Base-by-base conservation (phyloP, 1,140 invertebrate genomes). In the Ericerus pela region DNA sequence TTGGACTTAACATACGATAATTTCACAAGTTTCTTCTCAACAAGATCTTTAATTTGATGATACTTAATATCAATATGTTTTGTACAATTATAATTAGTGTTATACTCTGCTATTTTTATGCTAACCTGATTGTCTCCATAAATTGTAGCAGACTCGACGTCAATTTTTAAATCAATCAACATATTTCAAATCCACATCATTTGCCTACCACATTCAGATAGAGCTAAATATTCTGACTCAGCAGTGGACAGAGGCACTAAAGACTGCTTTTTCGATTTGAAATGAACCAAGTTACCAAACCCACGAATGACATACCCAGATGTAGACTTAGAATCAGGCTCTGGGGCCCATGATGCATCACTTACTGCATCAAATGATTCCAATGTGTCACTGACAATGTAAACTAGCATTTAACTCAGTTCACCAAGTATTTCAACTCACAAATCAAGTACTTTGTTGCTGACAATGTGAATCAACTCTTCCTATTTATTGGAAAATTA, bases 261-360 rank as follows among this genome's bases (percentile, higher is more conserved):
- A 8, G 31, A 10, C n/a, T 33, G 31, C 31, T 33, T 33, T 33
- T n/a, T 33, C 31, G 31, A 10, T 33, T 33, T 33, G 31, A 10
- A 33, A 10, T 33, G 8, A 33, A 33, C 31, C 31, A 33, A 33
- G 31, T 33, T 33, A 33, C 31, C 31, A 33, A 55, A 65, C 0
- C 67, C 3, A n/a, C 47, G 59, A 51, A 71, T 68, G 26, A 64
- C 52, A 51, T 62, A 69, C 3, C 68, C 69, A 18, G 64, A 65
- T 24, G 65, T 71, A 10, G 31, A 33, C n/a, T 33, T 33, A 10
- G 8, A n/a, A 33, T 33, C 31, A 10, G 8, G 31, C 8, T 33
- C 31, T 8, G 8, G 8, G n/a, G 31, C 31, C 31, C 31, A 33
- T 10, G 31, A 33, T 33, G 31, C 31, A 33, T 33, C 31, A 33